Evolutionary conservation across 2,113 vertebrate species (phyloP), one percentile per base, ranked within the genome.

Genomic region (Osmerus mordax): DNA sequence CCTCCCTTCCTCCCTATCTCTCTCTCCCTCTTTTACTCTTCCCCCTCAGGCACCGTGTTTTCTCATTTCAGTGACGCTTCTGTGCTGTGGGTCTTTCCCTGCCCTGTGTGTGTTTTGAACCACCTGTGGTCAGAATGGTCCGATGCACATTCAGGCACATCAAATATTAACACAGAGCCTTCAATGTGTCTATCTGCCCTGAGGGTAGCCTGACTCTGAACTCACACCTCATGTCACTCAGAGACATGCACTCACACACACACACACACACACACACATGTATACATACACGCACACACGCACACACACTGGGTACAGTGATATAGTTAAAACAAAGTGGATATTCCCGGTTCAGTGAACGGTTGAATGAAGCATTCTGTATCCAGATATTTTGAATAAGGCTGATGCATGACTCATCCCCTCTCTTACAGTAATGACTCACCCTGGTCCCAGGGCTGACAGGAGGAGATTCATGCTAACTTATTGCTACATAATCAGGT

Each of bases 401-500:
- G 7, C 9, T 47, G 41, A 8, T 11, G 41, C 41, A 12, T 47
- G 41, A 47, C 41, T 47, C 41, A 47, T 47, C 41, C 41, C 41
- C 41, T 47, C 9, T 47, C 41, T 47, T 47, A 47, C 41, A 47
- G 41, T 47, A 47, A 47, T 47, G 41, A 47, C 41, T 47, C 41
- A 47, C 41, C 41, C 41, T 12, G 41, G 41, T 47, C 41, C 41
- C 9, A 2, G 41, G 41, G 21, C 13, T 23, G 5, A n/a, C 47
- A 25, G 62, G 32, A 69, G 25, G 62, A 67, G 28, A 4, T 16
- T 23, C 52, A 60, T 71, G 41, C 67, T 77, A 76, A 84, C 54
- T 56, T 3, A 67, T 12, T 53, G 76, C 71, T 66, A 77, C 80
- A 83, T 73, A 83, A 76, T 80, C 75, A 78, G 83, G 83, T 83